Base-by-base conservation (phyloP, 1,140 invertebrate genomes). In the Drosophila lini region DNA sequence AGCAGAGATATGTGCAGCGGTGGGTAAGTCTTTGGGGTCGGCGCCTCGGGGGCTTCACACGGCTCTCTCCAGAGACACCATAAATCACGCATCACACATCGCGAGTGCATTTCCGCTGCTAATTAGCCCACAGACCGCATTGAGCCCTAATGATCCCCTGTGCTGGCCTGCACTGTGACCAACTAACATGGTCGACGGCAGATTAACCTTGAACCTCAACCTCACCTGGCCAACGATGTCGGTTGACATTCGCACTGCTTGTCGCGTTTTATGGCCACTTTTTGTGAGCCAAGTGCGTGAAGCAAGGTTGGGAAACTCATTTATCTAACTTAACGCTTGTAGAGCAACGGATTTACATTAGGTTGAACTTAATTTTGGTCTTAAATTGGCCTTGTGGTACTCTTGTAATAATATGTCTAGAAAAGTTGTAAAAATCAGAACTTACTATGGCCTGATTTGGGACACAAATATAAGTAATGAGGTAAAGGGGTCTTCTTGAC, bases 91-190 rank as follows among this genome's bases (percentile, higher is more conserved):
- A 28, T 48, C 68, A 38, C 56, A 50, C 41, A 45, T 81, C 10
- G 28, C 25, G 47, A 70, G 52, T 55, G 52, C 60, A 70, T 84
- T 84, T 88, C 84, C 84, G 83, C 65, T 88, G 64, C 63, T 84
- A 81, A 88, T 88, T 88, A 84, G 82, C 84, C 85, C 84, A 89
- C 71, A 86, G 65, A 88, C 61, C 80, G 59, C 70, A 63, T 58
- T 68, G 41, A 48, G 38, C 69, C 73, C 57, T 88, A 89, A 88
- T 84, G 84, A 78, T 69, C 59, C 34, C 52, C 57, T 31, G 22
- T 9, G 25, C 28, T 48, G 16, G 34, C 15, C 31, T 31, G 42
- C 57, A 47, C 36, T 50, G 25, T 78, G 80, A 69, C 80, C 80
- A 74, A 82, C 34, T 82, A 57, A 74, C 53, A 68, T 56, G 42